Percentiles rank a stretch among this genome's conserved stretches.
Conservation (phyloP, 2,797 vertebrate species). For the Merluccius polli region DNA sequence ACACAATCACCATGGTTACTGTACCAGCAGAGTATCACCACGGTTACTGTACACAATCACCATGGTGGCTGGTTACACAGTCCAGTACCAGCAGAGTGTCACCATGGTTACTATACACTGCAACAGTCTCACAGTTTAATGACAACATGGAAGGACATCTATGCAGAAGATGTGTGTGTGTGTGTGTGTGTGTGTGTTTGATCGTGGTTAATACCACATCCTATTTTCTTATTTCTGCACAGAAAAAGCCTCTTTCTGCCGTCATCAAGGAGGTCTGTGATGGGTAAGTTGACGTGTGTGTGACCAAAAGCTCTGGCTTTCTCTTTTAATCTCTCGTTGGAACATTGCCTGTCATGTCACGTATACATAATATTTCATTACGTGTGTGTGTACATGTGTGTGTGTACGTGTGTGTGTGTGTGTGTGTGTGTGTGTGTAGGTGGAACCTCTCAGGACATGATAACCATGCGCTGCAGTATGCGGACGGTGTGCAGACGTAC, state of each 20-base stretch:
- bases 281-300: slow-evolving; percentile 80
- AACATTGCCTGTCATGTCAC: no score
- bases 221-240: slow-evolving; percentile 41
- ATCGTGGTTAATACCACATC: slow-evolving; percentile 13
- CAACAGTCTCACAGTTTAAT: slow-evolving; percentile 22
- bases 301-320: no score
- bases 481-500: slow-evolving; percentile 87
- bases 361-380: no score
- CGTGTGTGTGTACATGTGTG: not conserved
- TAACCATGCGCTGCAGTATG: slow-evolving; percentile 88
- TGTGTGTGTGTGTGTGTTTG: no score
- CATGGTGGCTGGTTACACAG: no score
- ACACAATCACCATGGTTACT: no score
- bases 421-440: slow-evolving; percentile 61
- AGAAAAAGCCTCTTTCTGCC: slow-evolving; percentile 97
- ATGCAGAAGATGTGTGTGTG: no score
- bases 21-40: no score
- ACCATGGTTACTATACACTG: slow-evolving; percentile 1
- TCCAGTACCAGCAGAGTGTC: no score
- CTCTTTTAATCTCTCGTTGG: no score
- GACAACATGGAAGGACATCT: no score
- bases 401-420: not conserved
- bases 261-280: slow-evolving; percentile 99
- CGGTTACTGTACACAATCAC: no score
- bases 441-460: slow-evolving; percentile 89